Percentiles rank a stretch among this genome's conserved stretches.
Conservation (phyloP, 2,113 vertebrate genomes). For the Pteruthius melanotis region DNA sequence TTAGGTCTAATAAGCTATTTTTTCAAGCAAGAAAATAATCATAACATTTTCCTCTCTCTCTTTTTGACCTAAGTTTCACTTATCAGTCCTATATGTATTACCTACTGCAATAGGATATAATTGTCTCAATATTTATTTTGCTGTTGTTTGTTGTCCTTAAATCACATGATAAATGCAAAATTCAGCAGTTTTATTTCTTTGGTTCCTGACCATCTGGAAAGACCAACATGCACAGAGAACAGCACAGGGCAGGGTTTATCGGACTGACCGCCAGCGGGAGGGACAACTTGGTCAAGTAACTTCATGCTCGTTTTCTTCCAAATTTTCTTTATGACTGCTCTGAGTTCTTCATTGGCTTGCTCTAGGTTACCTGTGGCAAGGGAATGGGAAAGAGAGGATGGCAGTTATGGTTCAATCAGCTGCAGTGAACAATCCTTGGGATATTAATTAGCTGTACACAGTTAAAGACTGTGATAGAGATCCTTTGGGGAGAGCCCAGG, state of each 20-base stretch:
- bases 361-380: conserved; percentile 88
- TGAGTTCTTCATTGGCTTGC: conserved; percentile 96
- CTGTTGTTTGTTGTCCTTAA: neutral
- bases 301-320: conserved; percentile 99
- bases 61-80: neutral
- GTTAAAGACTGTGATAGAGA: neutral
- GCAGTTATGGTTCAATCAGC: neutral
- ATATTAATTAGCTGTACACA: neutral
- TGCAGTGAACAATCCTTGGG: neutral
- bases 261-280: conserved; percentile 97
- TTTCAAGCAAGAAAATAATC: neutral
- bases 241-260: conserved; percentile 5
- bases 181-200: neutral
- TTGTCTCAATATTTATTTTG: neutral
- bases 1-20: neutral
- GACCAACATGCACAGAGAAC: neutral
- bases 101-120: neutral
- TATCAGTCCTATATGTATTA: neutral
- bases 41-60: neutral
- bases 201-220: neutral
- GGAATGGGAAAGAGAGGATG: neutral
- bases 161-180: neutral
- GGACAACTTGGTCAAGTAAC: conserved; percentile 97
- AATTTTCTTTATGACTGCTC: conserved; percentile 99
- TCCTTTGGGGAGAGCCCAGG: neutral